Evolutionary conservation across 2,113 vertebrate genomes (phyloP).

Genomic region (Cacatua alba): DNA sequence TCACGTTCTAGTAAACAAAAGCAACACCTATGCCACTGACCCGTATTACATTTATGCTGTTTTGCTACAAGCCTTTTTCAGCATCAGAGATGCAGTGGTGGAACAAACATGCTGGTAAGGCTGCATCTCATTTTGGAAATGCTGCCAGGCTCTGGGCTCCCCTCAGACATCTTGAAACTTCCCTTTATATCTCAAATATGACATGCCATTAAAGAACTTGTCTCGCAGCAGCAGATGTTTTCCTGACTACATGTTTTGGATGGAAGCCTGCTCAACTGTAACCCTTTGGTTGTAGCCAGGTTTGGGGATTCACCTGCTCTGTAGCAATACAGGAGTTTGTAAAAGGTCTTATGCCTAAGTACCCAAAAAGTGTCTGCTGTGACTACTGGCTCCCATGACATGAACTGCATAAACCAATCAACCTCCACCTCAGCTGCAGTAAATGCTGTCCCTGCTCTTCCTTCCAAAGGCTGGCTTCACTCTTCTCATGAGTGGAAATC

Average conservation of each 20-base stretch:
- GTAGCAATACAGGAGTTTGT: neutral
- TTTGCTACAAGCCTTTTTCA: neutral
- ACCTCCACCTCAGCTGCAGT: neutral
- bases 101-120: neutral
- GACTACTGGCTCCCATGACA: neutral
- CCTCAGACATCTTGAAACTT: neutral
- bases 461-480: neutral
- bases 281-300: neutral
- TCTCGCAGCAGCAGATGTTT: neutral
- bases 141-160: neutral
- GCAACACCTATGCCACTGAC: neutral
- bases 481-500: neutral
- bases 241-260: neutral
- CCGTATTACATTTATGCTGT: neutral
- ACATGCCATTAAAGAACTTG: neutral
- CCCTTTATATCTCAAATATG: neutral
- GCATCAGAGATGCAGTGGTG: neutral
- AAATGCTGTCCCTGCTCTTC: neutral
- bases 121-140: neutral
- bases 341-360: neutral
- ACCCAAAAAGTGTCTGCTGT: neutral
- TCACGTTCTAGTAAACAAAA: neutral
- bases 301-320: neutral
- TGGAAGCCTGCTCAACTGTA: neutral
- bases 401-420: neutral